phyloP scores from a whole-genome alignment of 2,113 vertebrate species.

The Nothoprocta pentlandii region DNA sequence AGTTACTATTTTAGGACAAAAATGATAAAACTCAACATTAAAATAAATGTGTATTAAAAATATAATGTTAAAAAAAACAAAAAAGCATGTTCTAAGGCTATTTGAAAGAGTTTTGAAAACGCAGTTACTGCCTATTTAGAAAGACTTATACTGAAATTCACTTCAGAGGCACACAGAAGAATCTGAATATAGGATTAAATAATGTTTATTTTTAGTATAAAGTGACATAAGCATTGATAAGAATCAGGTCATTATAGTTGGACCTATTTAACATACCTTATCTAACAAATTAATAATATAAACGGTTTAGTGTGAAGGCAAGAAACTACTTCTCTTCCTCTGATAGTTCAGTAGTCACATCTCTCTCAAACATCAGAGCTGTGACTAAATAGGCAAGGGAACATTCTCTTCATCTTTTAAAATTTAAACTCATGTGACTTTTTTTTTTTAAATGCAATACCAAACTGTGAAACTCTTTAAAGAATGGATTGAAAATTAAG shows the following conservation, averaged over 20 bases:
- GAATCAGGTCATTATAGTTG: background rate
- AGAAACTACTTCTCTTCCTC: background rate
- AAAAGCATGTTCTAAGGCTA: background rate
- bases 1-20: background rate
- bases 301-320: background rate
- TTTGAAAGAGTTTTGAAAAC: background rate
- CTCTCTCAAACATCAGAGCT: fast-evolving
- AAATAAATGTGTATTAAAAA: background rate
- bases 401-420: slow-evolving; percentile 26
- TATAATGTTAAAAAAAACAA: background rate
- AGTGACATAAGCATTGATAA: fast-evolving
- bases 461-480: background rate
- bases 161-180: background rate
- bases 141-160: background rate
- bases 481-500: background rate
- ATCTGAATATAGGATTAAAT: background rate
- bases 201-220: fast-evolving
- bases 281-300: background rate
- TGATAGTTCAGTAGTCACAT: background rate
- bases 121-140: background rate
- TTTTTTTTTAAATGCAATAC: background rate
- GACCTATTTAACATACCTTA: background rate
- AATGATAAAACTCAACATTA: background rate
- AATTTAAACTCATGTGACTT: background rate
- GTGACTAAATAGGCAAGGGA: background rate